These are phyloP conservation scores for Mormyrus hasselquistii DNA, from an alignment of 2,797 vertebrate species.

Conservation along the genomic window DNA sequence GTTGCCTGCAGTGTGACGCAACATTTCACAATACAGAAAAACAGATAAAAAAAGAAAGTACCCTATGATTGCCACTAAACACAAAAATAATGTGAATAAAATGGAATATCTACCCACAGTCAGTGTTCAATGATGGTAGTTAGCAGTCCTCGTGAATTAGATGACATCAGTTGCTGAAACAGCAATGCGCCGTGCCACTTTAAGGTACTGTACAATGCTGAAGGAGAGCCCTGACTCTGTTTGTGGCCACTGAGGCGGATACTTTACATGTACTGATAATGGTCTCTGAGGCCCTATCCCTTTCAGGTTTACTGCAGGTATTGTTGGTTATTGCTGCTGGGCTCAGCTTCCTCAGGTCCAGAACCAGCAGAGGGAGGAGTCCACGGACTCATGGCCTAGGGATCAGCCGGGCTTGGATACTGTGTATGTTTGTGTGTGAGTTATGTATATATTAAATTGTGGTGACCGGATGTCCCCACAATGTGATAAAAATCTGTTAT, in stretches of 20 bases:
- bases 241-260: background rate
- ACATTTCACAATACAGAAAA: background rate
- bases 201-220: background rate
- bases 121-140: background rate
- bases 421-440: background rate
- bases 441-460: background rate
- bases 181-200: background rate
- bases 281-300: no score
- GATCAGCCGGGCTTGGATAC: background rate
- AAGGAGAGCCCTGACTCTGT: background rate
- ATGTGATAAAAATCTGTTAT: background rate
- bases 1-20: background rate
- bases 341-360: background rate
- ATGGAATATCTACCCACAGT: background rate
- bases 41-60: background rate
- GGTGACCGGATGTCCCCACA: background rate
- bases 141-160: background rate
- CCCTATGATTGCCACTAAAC: background rate
- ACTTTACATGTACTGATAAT: background rate
- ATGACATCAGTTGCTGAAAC: background rate
- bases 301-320: background rate
- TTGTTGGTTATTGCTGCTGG: background rate
- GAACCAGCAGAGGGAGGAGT: background rate
- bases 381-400: background rate
- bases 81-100: background rate